Evolutionary conservation across 1,140 invertebrate genomes (phyloP), one percentile per base, ranked within the genome.

Genomic region (Drosophila busckii): DNA sequence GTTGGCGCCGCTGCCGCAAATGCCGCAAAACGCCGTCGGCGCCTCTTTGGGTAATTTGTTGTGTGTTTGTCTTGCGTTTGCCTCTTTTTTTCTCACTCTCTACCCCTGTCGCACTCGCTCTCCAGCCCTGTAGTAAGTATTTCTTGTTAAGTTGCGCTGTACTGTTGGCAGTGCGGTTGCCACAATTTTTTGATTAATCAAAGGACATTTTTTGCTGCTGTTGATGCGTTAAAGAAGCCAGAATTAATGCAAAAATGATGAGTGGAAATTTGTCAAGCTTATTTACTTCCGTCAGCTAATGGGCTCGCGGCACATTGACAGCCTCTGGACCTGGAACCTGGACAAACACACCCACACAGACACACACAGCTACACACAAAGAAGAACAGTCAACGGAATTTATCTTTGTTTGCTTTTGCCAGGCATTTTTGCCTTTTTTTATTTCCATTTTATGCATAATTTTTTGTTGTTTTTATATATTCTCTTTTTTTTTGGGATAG

Each of bases 201-300:
- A 85, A 84, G 75, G 70, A 84, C 70, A 85, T 84, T 84, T 84
- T 83, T 80, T 50, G 48, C 31, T 56, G 38, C 23, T 58, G 52
- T 62, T 62, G 68, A 45, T 62, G 54, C 58, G 35, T 75, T 71
- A 84, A 84, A 84, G 70, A 65, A 84, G 82, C 62, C 82, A 42
- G 82, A 84, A 84, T 85, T 84, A 84, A 84, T 84, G 82, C 70
- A 85, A 85, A 85, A 84, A 84, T 84, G 75, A 84, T 84, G 82
- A 84, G 82, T 83, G 75, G 76, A 85, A 84, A 84, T 84, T 84
- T 84, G 83, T 84, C 82, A 85, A 82, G 82, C 82, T 84, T 84
- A 84, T 84, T 84, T 84, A 82, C 82, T 84, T 84, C 70, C 82
- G 80, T 80, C 65, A 84, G 67, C 84, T 83, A 83, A 82, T 82